Evolutionary conservation across 2,797 vertebrate species (phyloP).

Genomic region (Rhodeus uyekii): DNA sequence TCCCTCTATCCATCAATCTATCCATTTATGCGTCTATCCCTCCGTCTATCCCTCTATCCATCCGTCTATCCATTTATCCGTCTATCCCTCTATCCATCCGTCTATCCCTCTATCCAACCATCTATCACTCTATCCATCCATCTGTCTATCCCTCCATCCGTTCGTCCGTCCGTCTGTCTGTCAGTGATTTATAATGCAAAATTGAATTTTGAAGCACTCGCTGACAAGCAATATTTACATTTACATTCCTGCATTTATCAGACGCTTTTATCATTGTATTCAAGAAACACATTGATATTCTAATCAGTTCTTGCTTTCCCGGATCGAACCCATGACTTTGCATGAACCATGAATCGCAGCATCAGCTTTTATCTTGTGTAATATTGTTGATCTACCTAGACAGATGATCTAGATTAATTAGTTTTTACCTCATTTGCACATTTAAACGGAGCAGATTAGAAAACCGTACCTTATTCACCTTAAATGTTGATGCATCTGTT

Average conservation of each 20-base stretch:
- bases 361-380: neutral
- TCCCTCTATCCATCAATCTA: rapidly evolving
- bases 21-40: rapidly evolving
- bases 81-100: too few species aligned
- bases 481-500: neutral
- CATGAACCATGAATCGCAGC: too few species aligned
- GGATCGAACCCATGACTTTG: too few species aligned
- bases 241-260: too few species aligned
- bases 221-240: neutral
- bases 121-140: rapidly evolving
- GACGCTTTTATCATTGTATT: too few species aligned
- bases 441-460: neutral
- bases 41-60: too few species aligned
- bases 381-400: neutral
- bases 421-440: neutral
- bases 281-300: too few species aligned
- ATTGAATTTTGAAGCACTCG: neutral
- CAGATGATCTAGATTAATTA: neutral
- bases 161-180: rapidly evolving
- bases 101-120: too few species aligned
- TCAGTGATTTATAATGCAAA: neutral
- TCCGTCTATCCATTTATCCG: too few species aligned
- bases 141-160: rapidly evolving
- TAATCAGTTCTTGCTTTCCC: too few species aligned
- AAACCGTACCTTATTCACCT: neutral